phyloP scores from a whole-genome alignment of 2,113 vertebrate genomes.

The Clarias macrocephalus region DNA sequence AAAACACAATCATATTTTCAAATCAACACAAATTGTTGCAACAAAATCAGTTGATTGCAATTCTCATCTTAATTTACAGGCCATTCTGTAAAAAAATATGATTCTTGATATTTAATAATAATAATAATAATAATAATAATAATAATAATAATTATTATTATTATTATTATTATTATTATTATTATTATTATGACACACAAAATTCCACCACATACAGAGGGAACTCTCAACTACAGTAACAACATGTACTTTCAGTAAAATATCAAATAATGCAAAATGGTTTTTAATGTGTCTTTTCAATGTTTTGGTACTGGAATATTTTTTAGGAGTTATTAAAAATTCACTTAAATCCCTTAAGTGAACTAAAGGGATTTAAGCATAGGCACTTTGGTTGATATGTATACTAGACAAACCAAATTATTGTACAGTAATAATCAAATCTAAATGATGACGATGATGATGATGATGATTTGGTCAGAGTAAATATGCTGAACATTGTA shows the following conservation, averaged over 20 bases:
- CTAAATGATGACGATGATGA: background rate
- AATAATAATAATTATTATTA: too few species aligned
- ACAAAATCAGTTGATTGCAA: too few species aligned
- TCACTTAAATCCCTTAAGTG: too few species aligned
- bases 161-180: too few species aligned
- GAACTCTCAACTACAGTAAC: background rate
- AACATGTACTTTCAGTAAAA: background rate
- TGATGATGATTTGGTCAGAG: background rate
- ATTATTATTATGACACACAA: background rate
- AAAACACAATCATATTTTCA: too few species aligned
- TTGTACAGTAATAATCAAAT: constrained; percentile 25
- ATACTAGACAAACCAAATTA: background rate
- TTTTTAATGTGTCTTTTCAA: background rate
- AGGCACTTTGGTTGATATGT: background rate
- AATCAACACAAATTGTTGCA: too few species aligned
- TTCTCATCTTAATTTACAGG: background rate
- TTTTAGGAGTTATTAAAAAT: background rate
- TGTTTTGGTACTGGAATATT: background rate
- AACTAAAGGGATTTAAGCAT: background rate
- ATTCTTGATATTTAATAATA: background rate
- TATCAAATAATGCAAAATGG: background rate
- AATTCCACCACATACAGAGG: background rate
- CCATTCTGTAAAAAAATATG: background rate
- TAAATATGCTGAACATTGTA: background rate
- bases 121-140: too few species aligned